phyloP scores from a whole-genome alignment of 2,888 invertebrate genomes.

The Cancer borealis region DNA sequence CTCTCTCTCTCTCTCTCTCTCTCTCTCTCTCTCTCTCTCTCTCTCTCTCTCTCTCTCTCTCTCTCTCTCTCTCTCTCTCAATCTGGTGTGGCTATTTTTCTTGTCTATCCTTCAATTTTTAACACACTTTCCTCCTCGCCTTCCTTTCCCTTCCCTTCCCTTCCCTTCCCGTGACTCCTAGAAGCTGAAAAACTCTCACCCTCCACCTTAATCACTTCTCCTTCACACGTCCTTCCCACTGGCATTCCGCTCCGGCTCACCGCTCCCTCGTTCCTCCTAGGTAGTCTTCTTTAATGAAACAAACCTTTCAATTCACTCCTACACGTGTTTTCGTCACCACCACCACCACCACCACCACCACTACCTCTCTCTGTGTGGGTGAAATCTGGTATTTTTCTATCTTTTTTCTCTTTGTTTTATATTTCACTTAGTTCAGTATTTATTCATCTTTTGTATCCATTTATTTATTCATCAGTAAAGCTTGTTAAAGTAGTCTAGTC shows the following conservation, averaged over 20 bases:
- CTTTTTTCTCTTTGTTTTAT: neutral
- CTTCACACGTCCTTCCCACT: neutral
- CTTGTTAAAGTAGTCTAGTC: no score
- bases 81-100: neutral
- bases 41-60: neutral
- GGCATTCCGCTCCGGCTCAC: constrained; percentile 16
- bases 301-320: neutral
- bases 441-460: neutral
- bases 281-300: constrained; percentile 33
- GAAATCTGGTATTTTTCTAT: neutral
- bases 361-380: neutral
- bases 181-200: constrained; percentile 3
- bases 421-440: neutral
- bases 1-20: neutral
- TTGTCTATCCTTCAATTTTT: neutral
- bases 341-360: neutral
- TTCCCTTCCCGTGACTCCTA: neutral
- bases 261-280: constrained; percentile 6
- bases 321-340: neutral
- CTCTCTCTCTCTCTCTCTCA: constrained; percentile 7
- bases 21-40: neutral
- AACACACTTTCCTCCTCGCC: neutral
- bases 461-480: no score
- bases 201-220: constrained; percentile 27
- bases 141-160: neutral